Conservation (phyloP, 1,140 invertebrate genomes). For the Hyphantria cunea region DNA sequence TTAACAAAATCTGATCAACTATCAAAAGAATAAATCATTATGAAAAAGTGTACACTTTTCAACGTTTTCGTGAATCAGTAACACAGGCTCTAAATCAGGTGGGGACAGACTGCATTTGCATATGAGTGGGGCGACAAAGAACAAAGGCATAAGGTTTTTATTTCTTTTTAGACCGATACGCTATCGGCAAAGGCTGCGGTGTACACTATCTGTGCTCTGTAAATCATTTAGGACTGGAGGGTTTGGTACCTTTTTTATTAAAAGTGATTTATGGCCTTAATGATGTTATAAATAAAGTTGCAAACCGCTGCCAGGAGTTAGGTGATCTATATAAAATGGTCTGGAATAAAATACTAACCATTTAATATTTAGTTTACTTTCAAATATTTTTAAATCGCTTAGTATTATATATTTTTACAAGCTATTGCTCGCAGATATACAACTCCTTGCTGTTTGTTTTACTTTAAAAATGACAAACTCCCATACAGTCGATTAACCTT, state of each 20-base stretch:
- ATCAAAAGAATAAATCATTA: slow-evolving; percentile 26
- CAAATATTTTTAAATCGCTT: too few species aligned
- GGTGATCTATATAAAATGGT: slow-evolving; percentile 5
- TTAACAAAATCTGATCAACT: slow-evolving; percentile 3
- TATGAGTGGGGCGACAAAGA: slow-evolving; percentile 73
- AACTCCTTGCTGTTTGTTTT: too few species aligned
- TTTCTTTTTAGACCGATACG: slow-evolving; percentile 54
- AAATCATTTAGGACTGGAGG: slow-evolving; percentile 60
- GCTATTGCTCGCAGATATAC: too few species aligned
- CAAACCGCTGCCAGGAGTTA: neutral
- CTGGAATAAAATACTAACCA: too few species aligned
- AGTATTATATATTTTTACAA: too few species aligned
- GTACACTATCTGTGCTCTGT: slow-evolving; percentile 59
- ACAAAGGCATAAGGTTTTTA: slow-evolving; percentile 64
- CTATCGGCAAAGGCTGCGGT: slow-evolving; percentile 57
- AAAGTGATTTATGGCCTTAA: slow-evolving; percentile 27
- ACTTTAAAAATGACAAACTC: too few species aligned
- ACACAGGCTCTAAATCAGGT: slow-evolving; percentile 66
- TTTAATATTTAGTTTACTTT: too few species aligned
- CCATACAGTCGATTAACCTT: too few species aligned
- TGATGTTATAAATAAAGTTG: slow-evolving; percentile 15
- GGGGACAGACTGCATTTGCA: slow-evolving; percentile 65
- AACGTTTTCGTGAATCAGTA: slow-evolving; percentile 64
- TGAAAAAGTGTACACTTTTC: slow-evolving; percentile 49
- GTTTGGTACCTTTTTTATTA: slow-evolving; percentile 18